Evolutionary conservation across 1,140 invertebrate species (phyloP).

Genomic region (Batillaria attramentaria): DNA sequence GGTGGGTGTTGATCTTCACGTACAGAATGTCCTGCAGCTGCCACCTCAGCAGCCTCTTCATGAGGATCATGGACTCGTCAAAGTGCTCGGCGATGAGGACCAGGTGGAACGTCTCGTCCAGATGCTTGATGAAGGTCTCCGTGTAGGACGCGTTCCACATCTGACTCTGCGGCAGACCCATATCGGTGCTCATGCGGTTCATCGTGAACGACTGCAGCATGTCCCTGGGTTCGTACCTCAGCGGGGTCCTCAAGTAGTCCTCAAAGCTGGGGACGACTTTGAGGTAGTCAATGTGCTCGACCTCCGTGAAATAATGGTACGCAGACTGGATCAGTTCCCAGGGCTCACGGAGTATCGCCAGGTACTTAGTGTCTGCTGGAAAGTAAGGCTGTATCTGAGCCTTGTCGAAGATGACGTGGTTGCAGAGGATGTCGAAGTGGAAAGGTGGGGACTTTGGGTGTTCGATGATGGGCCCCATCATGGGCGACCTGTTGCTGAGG

Average conservation of each 20-base stretch:
- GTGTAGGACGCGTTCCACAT: slow-evolving; percentile 10
- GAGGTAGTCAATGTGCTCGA: slow-evolving; percentile 26
- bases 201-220: slow-evolving; percentile 36
- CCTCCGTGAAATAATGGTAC: slow-evolving; percentile 42
- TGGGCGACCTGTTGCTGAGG: slow-evolving; percentile 34
- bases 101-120: slow-evolving; percentile 35
- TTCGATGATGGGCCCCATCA: slow-evolving; percentile 29
- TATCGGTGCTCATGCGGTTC: slow-evolving; percentile 48
- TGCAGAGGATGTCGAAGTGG: slow-evolving; percentile 48
- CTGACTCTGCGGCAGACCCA: slow-evolving; percentile 36
- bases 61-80: slow-evolving; percentile 38
- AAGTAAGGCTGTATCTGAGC: slow-evolving; percentile 35
- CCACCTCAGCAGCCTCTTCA: slow-evolving; percentile 39
- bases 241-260: neutral
- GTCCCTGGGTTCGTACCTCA: neutral
- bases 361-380: slow-evolving; percentile 41
- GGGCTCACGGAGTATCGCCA: slow-evolving; percentile 51
- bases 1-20: slow-evolving; percentile 2
- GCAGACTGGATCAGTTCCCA: slow-evolving; percentile 45
- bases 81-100: slow-evolving; percentile 36
- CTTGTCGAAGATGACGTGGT: slow-evolving; percentile 49
- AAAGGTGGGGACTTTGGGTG: slow-evolving; percentile 21
- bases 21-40: slow-evolving; percentile 38
- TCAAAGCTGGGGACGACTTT: slow-evolving; percentile 3
- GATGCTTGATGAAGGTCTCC: neutral